phyloP scores from a whole-genome alignment of 2,113 vertebrate species.

The Narcine bancroftii region DNA sequence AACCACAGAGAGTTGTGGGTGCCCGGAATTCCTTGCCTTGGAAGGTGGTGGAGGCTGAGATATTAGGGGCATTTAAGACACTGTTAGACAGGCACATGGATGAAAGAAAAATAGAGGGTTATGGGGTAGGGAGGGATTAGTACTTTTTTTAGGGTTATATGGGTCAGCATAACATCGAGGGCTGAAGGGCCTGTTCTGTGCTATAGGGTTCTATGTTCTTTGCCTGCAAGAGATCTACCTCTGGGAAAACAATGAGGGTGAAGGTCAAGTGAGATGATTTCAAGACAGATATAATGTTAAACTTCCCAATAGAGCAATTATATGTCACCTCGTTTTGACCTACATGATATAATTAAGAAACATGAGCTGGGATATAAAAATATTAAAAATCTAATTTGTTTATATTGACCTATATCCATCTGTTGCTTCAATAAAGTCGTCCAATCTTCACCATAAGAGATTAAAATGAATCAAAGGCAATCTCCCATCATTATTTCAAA shows the following conservation, averaged over 20 bases:
- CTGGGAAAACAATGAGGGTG: not conserved
- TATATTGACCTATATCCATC: not conserved
- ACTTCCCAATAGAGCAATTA: not conserved
- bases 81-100: no score
- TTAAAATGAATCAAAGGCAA: not conserved
- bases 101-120: no score
- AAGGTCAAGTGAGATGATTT: not conserved
- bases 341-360: not conserved
- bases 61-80: no score
- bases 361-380: not conserved
- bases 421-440: not conserved
- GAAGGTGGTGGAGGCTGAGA: no score
- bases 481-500: not conserved
- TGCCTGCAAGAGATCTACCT: not conserved
- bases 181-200: no score
- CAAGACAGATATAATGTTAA: not conserved
- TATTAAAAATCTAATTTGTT: not conserved
- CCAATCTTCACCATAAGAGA: not conserved
- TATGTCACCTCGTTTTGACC: not conserved
- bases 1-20: no score
- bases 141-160: no score
- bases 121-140: no score
- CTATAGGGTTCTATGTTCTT: no score
- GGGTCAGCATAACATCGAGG: no score
- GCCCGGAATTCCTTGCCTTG: no score